These are phyloP conservation scores for Anticlea derivata DNA, from an alignment of 2,888 invertebrate species.

Conservation along the genomic window DNA sequence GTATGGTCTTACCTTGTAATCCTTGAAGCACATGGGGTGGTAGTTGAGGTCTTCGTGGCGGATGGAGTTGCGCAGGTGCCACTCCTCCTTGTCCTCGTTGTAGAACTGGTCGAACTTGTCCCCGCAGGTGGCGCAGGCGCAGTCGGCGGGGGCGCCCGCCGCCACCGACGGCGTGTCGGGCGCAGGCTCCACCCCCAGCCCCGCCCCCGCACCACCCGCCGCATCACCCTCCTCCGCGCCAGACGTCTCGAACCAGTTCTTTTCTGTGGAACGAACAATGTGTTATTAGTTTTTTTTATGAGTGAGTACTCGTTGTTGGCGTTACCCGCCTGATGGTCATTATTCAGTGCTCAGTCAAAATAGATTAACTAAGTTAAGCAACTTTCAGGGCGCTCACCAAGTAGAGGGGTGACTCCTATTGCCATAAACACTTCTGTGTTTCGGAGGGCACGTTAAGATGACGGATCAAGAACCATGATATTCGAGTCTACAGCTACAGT, in stretches of 20 bases:
- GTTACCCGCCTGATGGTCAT: too few species aligned
- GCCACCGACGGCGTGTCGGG: conserved; percentile 91
- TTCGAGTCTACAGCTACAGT: too few species aligned
- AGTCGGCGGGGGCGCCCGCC: conserved; percentile 86
- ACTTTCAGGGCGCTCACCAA: too few species aligned
- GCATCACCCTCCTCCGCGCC: conserved; percentile 69
- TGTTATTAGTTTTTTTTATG: too few species aligned
- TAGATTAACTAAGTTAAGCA: too few species aligned
- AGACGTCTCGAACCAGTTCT: conserved; percentile 94
- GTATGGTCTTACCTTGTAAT: conserved; percentile 88
- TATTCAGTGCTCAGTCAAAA: too few species aligned
- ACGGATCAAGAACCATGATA: too few species aligned
- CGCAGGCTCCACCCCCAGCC: conserved; percentile 62
- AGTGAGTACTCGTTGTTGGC: too few species aligned
- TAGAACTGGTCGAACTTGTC: conserved; percentile 98
- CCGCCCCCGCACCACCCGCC: conserved; percentile 37
- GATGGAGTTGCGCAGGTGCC: conserved; percentile 95
- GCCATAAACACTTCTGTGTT: too few species aligned
- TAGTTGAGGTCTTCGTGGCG: conserved; percentile 90
- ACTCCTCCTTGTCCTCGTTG: conserved; percentile 98
- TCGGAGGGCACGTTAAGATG: too few species aligned
- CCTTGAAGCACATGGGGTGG: conserved; percentile 95
- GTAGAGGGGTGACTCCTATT: too few species aligned
- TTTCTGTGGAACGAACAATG: conserved; percentile 84
- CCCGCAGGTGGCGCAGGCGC: conserved; percentile 94